A percentile compares a stretch with the other conserved stretches of the same genome.
Evolutionary conservation across 1,140 invertebrate species (phyloP).

Genomic region (Pseudomyrmex sp.): DNA sequence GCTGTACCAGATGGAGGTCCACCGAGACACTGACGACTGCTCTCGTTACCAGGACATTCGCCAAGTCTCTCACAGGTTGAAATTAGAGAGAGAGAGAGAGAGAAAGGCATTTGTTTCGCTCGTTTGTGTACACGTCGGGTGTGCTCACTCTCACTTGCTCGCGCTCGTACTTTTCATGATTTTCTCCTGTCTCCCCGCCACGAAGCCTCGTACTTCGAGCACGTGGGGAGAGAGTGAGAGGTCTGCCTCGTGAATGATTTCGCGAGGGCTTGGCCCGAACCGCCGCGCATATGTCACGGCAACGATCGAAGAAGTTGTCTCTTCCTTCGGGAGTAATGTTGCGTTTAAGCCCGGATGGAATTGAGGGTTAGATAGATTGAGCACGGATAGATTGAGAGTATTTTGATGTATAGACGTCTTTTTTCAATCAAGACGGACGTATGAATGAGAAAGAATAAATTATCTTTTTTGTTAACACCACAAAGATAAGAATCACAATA

Average conservation of each 20-base stretch:
- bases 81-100: conserved; percentile 31
- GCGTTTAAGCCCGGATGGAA: not conserved
- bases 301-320: conserved; percentile 53
- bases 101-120: conserved; percentile 52
- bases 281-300: conserved; percentile 40
- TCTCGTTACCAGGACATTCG: conserved; percentile 76
- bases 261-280: conserved; percentile 45
- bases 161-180: conserved; percentile 65
- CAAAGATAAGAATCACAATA: too few relatives aligned
- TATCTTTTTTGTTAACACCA: too few relatives aligned
- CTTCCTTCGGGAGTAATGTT: conserved; percentile 33
- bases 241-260: conserved; percentile 56
- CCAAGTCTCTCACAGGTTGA: conserved; percentile 72
- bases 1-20: conserved; percentile 71
- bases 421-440: not conserved
- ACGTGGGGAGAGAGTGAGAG: conserved; percentile 62
- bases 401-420: not conserved
- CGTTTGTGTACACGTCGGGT: not conserved
- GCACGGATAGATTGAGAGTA: not conserved
- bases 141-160: conserved; percentile 48
- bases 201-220: not conserved
- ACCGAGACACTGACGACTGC: conserved; percentile 75
- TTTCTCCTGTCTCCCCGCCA: conserved; percentile 60
- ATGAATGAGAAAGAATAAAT: too few relatives aligned
- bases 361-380: not conserved